phyloP scores from a whole-genome alignment of 2,113 vertebrate genomes.

The Piprites chloris region DNA sequence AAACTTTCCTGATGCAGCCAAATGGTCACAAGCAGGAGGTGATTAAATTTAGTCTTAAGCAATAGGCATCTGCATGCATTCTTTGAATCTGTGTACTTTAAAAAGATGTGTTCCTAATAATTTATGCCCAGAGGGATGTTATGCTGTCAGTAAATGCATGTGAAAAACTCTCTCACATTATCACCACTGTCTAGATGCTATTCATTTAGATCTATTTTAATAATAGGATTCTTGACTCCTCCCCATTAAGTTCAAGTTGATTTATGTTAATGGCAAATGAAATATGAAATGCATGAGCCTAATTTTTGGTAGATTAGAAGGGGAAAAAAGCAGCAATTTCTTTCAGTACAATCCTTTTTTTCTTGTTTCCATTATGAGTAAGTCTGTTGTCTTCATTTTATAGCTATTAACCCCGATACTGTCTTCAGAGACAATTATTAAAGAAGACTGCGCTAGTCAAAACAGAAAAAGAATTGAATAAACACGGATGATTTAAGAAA shows the following conservation, averaged over 20 bases:
- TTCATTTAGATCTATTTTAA: conserved; percentile 62
- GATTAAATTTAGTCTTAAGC: conserved; percentile 73
- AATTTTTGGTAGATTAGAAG: not conserved
- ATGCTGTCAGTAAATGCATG: conserved; percentile 33
- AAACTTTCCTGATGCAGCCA: conserved; percentile 72
- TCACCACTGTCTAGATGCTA: conserved; percentile 29
- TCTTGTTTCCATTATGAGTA: conserved; percentile 10
- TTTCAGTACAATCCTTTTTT: not conserved
- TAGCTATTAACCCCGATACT: not conserved
- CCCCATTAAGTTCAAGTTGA: conserved; percentile 36
- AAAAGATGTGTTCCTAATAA: conserved; percentile 60
- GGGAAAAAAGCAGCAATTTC: not conserved
- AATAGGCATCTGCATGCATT: conserved; percentile 56
- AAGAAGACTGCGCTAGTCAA: not conserved
- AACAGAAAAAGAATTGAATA: not conserved
- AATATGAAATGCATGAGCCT: conserved; percentile 3
- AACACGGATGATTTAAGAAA: not conserved
- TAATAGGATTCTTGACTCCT: conserved; percentile 61
- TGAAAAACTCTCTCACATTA: conserved; percentile 36
- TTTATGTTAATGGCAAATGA: conserved; percentile 40
- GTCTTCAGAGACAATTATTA: not conserved
- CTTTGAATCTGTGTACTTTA: conserved; percentile 62
- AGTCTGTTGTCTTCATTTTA: not conserved
- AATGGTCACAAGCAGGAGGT: conserved; percentile 74
- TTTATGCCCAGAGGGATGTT: conserved; percentile 48